A percentile compares a stretch with the other conserved stretches of the same genome.
phyloP scores from a whole-genome alignment of 2,113 vertebrate species.

The Poeciliopsis turrubarensis region DNA sequence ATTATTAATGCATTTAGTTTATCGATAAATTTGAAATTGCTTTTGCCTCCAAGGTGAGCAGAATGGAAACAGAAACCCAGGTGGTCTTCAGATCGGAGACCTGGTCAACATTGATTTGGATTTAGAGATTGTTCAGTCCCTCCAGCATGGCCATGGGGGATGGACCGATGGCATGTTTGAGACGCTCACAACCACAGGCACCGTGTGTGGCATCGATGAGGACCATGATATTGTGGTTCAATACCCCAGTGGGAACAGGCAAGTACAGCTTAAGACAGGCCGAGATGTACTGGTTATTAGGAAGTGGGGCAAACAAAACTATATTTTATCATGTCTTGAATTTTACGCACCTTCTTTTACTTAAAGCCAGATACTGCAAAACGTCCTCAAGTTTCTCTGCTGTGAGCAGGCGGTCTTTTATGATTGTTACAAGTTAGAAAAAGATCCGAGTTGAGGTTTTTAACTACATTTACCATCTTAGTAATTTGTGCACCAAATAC shows the following conservation, averaged over 20 bases:
- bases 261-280: slow-evolving; percentile 31
- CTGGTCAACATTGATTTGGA: slow-evolving; percentile 98
- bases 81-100: slow-evolving; percentile 96
- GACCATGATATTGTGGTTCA: slow-evolving; percentile 99
- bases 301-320: background rate
- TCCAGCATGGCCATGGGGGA: slow-evolving; percentile 98
- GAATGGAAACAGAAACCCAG: slow-evolving; percentile 97
- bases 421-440: no score
- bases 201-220: slow-evolving; percentile 98
- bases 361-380: background rate
- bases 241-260: slow-evolving; percentile 98
- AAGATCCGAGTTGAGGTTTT: no score
- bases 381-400: background rate
- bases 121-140: slow-evolving; percentile 97
- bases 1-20: background rate
- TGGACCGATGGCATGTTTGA: slow-evolving; percentile 99
- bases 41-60: slow-evolving; percentile 87
- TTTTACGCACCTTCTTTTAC: slow-evolving; percentile 1
- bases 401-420: no score
- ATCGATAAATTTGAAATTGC: background rate
- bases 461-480: no score
- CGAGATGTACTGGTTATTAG: background rate
- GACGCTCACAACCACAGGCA: slow-evolving; percentile 97
- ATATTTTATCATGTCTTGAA: background rate
- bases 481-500: no score